Evolutionary conservation across 2,113 vertebrate species (phyloP), one percentile per base, ranked within the genome.

Genomic region (Arvicanthis niloticus): DNA sequence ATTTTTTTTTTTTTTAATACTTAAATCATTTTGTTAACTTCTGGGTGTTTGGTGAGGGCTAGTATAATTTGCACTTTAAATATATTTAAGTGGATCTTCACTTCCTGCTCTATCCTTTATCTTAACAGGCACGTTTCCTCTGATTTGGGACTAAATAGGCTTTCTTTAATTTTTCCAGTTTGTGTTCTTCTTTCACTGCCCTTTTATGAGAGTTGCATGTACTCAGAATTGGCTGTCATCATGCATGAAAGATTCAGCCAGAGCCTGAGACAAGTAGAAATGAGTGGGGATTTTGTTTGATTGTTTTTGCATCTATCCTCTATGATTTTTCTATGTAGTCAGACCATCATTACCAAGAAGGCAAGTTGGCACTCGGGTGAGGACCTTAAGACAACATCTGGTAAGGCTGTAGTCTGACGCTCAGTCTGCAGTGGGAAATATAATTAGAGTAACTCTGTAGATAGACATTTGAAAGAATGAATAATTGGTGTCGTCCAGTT

Each of bases 111-210:
- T 86, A 37, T 42, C 85, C 26, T 93, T 65, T 87, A 56, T 95
- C 13, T 89, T 82, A 85, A 42, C 37, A 42, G 21, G 31, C 31
- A 84, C 89, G 26, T 42, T 95, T 89, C 73, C 72, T 91, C 29
- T 89, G 68, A 87, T 9, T 45, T n/a, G 19, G 70, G 80, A 42
- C 40, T 58, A 5, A 67, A 70, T 45, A 82, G 81, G 8, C 70
- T 96, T 95, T 96, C 48, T 90, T 80, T 45, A 45, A 45, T 70
- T 75, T 58, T 93, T 67, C 6, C 9, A 58, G 53, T 70, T 88
- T 60, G 31, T 96, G 48, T 34, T 87, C 42, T 34, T 87, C 42
- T 56, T 89, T 95, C 11, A n/a, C 48, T 97, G 78, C 31, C 0
- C 1, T 84, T 85, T 73, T 77, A 16, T 82, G 62, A 87, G 89